Evolutionary conservation across 1,140 invertebrate species (phyloP), one percentile per base, ranked within the genome.

Genomic region (Leptoteleia sp.): DNA sequence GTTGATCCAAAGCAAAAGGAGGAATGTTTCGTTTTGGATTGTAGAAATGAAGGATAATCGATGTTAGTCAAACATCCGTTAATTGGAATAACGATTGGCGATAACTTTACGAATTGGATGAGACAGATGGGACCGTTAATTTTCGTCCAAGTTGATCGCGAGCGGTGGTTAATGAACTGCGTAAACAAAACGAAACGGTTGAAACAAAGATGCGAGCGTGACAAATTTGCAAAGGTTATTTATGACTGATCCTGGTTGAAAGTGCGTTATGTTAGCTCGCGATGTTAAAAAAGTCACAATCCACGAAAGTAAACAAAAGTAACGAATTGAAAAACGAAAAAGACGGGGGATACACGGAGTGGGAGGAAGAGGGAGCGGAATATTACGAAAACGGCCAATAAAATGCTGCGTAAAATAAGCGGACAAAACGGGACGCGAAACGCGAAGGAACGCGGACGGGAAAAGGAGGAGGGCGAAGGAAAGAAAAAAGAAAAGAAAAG

Each of bases 391-490:
- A 29, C 9, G 27, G 9, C 4, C 9, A 29, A 29, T 6, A 1
- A 29, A 29, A 22, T 3, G 5, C 19, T 2, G 5, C 19, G 19
- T n/a, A n/a, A n/a, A n/a, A n/a, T n/a, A n/a, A n/a, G n/a, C n/a
- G n/a, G n/a, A n/a, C n/a, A n/a, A n/a, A n/a, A n/a, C n/a, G n/a
- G n/a, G n/a, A n/a, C n/a, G n/a, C n/a, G n/a, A n/a, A n/a, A 22
- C 19, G 27, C 27, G 27, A 29, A 2, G 5, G 9, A 29, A 29
- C 4, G 1, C 11, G 16, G 12, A 4, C 11, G 8, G 31, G 25
- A 25, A 59, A 52, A 31, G 50, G 42, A 29, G 5, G 22, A 22
- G 6, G 27, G 4, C 40, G 12, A 38, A 35, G 16, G 19, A 22
- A 4, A 42, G 40, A 19, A 38, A 35, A n/a, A 33, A 16, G 2